Evolutionary conservation across 1,140 invertebrate genomes (phyloP).

Genomic region (Lysiphlebus fabarum): DNA sequence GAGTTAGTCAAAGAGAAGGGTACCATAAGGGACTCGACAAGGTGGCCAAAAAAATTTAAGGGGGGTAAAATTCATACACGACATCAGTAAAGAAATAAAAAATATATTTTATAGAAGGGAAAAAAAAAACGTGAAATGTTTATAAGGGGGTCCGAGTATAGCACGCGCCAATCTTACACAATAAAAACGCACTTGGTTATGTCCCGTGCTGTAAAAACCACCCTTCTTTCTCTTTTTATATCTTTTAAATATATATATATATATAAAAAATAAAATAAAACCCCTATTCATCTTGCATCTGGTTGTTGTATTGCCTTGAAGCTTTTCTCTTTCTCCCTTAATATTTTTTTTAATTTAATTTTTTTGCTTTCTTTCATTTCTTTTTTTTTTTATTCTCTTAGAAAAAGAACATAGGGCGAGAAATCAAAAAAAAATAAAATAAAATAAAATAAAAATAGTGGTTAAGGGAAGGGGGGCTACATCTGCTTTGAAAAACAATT

Average conservation of each 20-base stretch:
- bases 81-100: slow-evolving; percentile 3
- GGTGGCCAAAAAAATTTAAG: slow-evolving; percentile 24
- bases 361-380: neutral
- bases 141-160: slow-evolving; percentile 40
- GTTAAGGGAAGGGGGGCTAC: slow-evolving; percentile 4
- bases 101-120: slow-evolving; percentile 22
- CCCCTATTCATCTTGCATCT: slow-evolving; percentile 42
- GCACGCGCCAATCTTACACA: slow-evolving; percentile 55
- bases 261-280: no score
- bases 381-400: no score
- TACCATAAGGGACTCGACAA: slow-evolving; percentile 23
- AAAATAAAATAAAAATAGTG: slow-evolving; percentile 5
- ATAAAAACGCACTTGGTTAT: slow-evolving; percentile 46
- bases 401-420: no score
- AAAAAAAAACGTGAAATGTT: slow-evolving; percentile 29
- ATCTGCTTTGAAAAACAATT: no score
- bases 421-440: no score
- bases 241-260: neutral
- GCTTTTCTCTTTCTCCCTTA: slow-evolving; percentile 31
- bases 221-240: slow-evolving; percentile 28
- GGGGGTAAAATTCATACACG: slow-evolving; percentile 18
- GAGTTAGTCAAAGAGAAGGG: slow-evolving; percentile 20
- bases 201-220: slow-evolving; percentile 36
- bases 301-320: slow-evolving; percentile 51
- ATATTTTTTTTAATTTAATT: slow-evolving; percentile 12